Conservation (phyloP, 2,797 vertebrate genomes). For the Thaleichthys pacificus region DNA sequence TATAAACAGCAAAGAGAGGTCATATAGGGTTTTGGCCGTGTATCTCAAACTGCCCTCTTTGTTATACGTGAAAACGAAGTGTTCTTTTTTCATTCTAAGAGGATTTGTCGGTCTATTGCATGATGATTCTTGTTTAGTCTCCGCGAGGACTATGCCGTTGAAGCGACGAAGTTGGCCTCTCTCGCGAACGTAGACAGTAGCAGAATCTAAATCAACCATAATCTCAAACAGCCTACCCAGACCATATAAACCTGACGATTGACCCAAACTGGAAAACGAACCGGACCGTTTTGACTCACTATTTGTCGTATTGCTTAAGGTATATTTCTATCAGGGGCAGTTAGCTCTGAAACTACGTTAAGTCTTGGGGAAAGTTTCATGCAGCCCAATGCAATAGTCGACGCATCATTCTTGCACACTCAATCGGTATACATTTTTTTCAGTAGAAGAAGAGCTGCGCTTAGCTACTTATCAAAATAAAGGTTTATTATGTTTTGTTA, state of each 20-base stretch:
- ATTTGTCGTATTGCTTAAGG: no score
- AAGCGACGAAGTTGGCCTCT: constrained; percentile 81
- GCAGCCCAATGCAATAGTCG: no score
- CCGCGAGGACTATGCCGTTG: constrained; percentile 61
- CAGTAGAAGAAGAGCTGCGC: no score
- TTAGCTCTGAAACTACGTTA: neutral
- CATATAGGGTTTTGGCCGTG: constrained; percentile 88
- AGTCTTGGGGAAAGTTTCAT: no score
- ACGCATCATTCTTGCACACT: no score
- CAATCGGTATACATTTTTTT: no score
- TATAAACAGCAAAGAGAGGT: constrained; percentile 85
- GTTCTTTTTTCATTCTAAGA: constrained; percentile 78
- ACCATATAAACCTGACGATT: neutral
- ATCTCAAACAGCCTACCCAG: neutral
- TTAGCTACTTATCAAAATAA: no score
- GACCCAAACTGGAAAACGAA: no score
- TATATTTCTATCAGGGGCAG: neutral
- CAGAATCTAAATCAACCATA: constrained; percentile 34
- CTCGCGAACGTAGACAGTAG: constrained; percentile 85
- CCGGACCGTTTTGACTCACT: no score
- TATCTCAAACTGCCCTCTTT: constrained; percentile 90
- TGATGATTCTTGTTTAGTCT: constrained; percentile 53
- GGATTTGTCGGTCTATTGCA: constrained; percentile 70
- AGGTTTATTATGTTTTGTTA: no score
- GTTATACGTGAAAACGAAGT: constrained; percentile 92